phyloP scores from a whole-genome alignment of 2,888 invertebrate species.

The Cephus spinipes region DNA sequence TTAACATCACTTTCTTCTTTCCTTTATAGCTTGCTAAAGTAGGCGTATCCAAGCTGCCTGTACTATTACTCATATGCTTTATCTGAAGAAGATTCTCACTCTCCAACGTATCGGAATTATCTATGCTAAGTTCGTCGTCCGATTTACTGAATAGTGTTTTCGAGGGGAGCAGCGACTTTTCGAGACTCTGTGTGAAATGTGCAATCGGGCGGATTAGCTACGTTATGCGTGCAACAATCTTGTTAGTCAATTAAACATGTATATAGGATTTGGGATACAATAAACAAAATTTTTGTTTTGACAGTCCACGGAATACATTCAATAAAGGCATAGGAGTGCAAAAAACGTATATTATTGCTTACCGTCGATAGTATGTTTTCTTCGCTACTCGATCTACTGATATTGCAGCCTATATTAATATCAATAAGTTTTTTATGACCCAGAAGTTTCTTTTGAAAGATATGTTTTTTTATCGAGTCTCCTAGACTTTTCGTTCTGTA shows the following conservation, averaged over 20 bases:
- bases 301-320: background rate
- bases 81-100: slow-evolving; percentile 50
- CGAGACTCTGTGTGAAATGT: slow-evolving; percentile 42
- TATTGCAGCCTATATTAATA: slow-evolving; percentile 56
- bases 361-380: slow-evolving; percentile 59
- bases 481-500: slow-evolving; percentile 78
- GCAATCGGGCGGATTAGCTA: slow-evolving; percentile 24
- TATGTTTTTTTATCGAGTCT: slow-evolving; percentile 87
- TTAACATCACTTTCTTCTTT: slow-evolving; percentile 41
- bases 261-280: background rate
- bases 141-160: slow-evolving; percentile 59
- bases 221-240: slow-evolving; percentile 16
- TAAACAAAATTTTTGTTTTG: background rate
- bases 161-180: slow-evolving; percentile 47
- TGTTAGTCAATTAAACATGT: slow-evolving; percentile 18
- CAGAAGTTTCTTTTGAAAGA: slow-evolving; percentile 77
- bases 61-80: slow-evolving; percentile 59
- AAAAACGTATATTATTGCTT: slow-evolving; percentile 30
- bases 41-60: slow-evolving; percentile 54
- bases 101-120: slow-evolving; percentile 46
- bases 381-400: slow-evolving; percentile 61
- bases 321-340: background rate
- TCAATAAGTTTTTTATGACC: slow-evolving; percentile 58
- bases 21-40: slow-evolving; percentile 36
- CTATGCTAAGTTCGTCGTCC: slow-evolving; percentile 60